Evolutionary conservation across 2,888 invertebrate species (phyloP).

Genomic region (Cremastinae sp.): DNA sequence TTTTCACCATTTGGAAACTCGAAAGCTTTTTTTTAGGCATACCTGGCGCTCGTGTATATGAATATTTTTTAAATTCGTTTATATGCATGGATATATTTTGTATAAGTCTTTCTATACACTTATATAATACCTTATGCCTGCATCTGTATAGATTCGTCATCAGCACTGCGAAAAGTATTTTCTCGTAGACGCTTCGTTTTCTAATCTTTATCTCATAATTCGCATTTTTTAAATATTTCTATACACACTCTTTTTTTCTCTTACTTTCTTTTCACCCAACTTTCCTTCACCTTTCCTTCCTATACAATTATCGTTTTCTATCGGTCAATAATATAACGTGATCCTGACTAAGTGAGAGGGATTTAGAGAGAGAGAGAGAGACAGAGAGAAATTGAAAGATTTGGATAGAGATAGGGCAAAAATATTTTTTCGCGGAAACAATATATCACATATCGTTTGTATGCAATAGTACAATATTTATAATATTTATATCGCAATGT

Average conservation of each 20-base stretch:
- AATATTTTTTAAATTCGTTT: conserved; percentile 36
- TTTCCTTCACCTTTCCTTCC: conserved; percentile 26
- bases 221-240: not conserved
- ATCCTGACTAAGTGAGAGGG: conserved; percentile 37
- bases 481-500: conserved; percentile 64
- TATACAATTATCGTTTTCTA: conserved; percentile 56
- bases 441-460: conserved; percentile 63
- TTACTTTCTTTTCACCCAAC: conserved; percentile 45
- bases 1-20: too few species aligned
- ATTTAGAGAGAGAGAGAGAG: not conserved
- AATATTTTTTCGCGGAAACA: conserved; percentile 60
- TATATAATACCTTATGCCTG: conserved; percentile 50
- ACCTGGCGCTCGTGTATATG: conserved; percentile 43
- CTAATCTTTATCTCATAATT: conserved; percentile 26
- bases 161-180: conserved; percentile 59
- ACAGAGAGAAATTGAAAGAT: conserved; percentile 11
- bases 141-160: conserved; percentile 36
- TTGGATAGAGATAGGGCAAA: conserved; percentile 42
- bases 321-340: conserved; percentile 49
- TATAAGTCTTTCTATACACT: conserved; percentile 60
- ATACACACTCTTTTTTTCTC: not conserved
- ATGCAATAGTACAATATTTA: conserved; percentile 58
- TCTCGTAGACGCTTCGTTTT: conserved; percentile 18
- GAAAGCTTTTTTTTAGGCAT: too few species aligned
- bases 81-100: conserved; percentile 53